These are phyloP conservation scores for Dicentrarchus labrax DNA, from an alignment of 2,113 vertebrate genomes.

Conservation along the genomic window DNA sequence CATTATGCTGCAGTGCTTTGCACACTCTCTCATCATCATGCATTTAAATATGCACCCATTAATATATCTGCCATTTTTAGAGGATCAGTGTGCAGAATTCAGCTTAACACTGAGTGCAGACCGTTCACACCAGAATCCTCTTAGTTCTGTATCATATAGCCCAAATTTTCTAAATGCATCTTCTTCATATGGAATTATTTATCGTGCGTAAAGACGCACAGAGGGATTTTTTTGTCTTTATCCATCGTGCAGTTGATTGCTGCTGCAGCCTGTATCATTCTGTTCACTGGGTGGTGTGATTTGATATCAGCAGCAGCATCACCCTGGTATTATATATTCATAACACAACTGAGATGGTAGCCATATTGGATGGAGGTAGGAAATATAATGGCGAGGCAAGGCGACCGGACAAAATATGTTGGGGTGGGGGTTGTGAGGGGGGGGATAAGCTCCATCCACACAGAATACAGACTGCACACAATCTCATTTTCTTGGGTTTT, in stretches of 20 bases:
- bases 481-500: constrained; percentile 26
- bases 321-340: constrained; percentile 74
- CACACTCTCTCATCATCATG: constrained; percentile 47
- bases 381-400: constrained; percentile 66
- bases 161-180: background rate
- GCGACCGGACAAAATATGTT: constrained; percentile 61
- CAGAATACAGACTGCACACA: constrained; percentile 38
- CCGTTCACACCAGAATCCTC: background rate
- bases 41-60: constrained; percentile 30
- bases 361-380: constrained; percentile 77
- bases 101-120: background rate
- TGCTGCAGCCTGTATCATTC: constrained; percentile 26
- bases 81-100: background rate
- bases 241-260: background rate
- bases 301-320: constrained; percentile 30
- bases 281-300: constrained; percentile 9
- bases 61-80: background rate
- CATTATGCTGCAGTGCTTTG: constrained; percentile 79
- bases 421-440: constrained; percentile 62
- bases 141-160: background rate
- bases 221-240: background rate
- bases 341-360: constrained; percentile 69
- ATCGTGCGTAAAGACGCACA: constrained; percentile 20
- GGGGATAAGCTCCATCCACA: constrained; percentile 7
- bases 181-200: background rate